Percentiles rank a stretch among this genome's conserved stretches.
Conservation (phyloP, 2,113 vertebrate genomes). For the Lepus americanus region DNA sequence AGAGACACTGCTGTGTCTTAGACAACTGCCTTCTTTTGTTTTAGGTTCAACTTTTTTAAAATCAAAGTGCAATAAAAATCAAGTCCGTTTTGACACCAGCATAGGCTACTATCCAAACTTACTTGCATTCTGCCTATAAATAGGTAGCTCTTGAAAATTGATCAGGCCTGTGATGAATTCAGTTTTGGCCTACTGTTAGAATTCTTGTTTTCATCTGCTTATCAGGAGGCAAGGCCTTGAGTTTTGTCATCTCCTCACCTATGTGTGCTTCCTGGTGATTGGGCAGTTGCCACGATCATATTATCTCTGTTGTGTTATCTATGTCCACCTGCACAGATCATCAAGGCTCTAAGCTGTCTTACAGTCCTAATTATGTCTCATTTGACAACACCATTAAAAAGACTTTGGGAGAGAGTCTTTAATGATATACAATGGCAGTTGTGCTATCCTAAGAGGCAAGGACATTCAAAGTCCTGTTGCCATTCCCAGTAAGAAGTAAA, state of each 20-base stretch:
- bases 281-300: background rate
- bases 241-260: background rate
- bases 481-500: background rate
- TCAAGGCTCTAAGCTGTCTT: background rate
- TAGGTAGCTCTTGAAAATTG: background rate
- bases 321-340: background rate
- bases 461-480: background rate
- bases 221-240: background rate
- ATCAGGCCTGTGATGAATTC: background rate
- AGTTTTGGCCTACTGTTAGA: background rate
- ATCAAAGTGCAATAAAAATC: slow-evolving; percentile 50
- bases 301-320: background rate
- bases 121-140: background rate
- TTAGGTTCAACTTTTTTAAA: slow-evolving; percentile 29
- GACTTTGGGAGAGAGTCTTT: slow-evolving; percentile 2
- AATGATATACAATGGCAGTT: background rate
- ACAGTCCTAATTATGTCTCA: background rate
- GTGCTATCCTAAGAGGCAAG: background rate
- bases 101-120: background rate
- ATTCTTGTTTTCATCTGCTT: background rate
- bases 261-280: background rate
- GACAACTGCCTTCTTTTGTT: slow-evolving; percentile 47
- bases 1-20: background rate
- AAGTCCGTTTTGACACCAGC: background rate
- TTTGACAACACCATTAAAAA: background rate